Base-by-base conservation (phyloP, 2,797 vertebrate genomes). In the Cryptoprocta ferox region DNA sequence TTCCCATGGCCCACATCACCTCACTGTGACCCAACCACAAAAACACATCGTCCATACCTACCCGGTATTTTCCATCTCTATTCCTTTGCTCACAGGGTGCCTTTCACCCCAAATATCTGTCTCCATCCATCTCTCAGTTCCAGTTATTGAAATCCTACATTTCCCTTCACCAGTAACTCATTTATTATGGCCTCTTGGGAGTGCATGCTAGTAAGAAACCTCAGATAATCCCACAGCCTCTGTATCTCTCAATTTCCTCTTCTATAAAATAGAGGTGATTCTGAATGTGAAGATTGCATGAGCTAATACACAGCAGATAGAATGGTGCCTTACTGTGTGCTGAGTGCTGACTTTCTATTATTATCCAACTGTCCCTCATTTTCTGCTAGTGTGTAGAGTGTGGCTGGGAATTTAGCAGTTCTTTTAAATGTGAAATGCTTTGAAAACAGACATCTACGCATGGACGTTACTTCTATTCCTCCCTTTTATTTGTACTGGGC, bases 391-490 rank as follows among this genome's bases (percentile, higher is more conserved):
- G 2, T 28, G 45, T 79, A 75, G 83, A 83, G n/a, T 11, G 24
- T 26, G 53, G 30, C 39, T 53, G 18, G 66, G 66, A 79, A 93
- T 7, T 42, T 71, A 24, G 48, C 53, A n/a, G 63, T 48, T 82
- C 48, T 84, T 68, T 86, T 78, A 59, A 81, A 97, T 73, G 15
- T n/a, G 91, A 80, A 65, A 61, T 73, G 48, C 32, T 68, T 68
- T 94, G 56, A 90, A 79, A 86, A 83, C 0, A 80, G 59, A 76
- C 24, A n/a, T 68, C 3, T 75, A 53, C 1, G 2, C 4, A 14
- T 30, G 63, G 28, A 15, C 11, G 61, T 91, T 65, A 66, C 32
- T 63, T 91, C 42, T 84, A n/a, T 71, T 76, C 28, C 81, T 66
- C 6, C 50, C 12, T 42, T 32, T 59, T 32, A 7, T 53, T 56